Evolutionary conservation across 2,888 invertebrate species (phyloP), one percentile per base, ranked within the genome.

Genomic region (Scaptomyza cyrtandrae): DNA sequence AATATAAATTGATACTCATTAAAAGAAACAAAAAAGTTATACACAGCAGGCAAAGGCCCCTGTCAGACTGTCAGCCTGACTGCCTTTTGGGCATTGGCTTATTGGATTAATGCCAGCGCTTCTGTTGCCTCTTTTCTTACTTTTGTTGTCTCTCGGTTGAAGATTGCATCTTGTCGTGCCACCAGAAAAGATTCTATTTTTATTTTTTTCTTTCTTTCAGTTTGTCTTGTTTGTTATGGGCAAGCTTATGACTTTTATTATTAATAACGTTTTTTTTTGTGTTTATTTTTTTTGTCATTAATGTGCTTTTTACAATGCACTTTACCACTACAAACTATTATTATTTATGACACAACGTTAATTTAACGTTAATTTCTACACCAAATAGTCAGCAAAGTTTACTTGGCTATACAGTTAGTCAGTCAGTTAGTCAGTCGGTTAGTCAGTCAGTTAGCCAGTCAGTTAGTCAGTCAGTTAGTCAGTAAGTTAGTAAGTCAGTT

Each of bases 91-190:
- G 65, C 52, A 46, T 57, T 73, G 74, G 74, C 70, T 75, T 86
- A 86, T 82, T 77, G 78, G 78, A 77, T 86, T 85, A 80, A 72
- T 76, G 78, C 62, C 60, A 65, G 56, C 61, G 73, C 79, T 78
- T 71, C 74, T 75, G 78, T 71, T 73, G 75, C 50, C 35, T 31
- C 50, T 2, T 45, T 14, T 53, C 29, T 53, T 24, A 9, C 35
- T 59, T 16, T 37, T 52, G 39, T 14, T 58, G 41, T 54, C 49
- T 50, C 76, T 68, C 79, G 66, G 75, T 76, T 79, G 80, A 64
- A 80, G 84, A 86, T 86, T 80, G 79, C 84, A 84, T 86, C 79
- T 84, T 75, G 78, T 82, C 77, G 77, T 70, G 63, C 56, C 72
- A 43, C 56, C 62, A 53, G 49, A 54, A 31, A 29, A 29, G 29